These are phyloP conservation scores for Acleris holmiana DNA, from an alignment of 2,888 invertebrate species.

Conservation along the genomic window DNA sequence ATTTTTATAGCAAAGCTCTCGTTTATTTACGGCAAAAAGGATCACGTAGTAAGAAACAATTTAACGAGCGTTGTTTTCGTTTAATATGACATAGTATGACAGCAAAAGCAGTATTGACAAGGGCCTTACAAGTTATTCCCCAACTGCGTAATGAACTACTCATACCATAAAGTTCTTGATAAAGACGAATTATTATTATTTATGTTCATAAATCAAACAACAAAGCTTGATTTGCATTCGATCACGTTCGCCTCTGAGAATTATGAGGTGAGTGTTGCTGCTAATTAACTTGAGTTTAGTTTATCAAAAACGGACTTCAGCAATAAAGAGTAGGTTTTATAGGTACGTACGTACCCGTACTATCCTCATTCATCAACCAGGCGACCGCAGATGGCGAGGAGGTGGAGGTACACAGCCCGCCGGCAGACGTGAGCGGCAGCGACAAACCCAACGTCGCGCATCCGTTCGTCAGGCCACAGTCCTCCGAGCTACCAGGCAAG, in stretches of 20 bases:
- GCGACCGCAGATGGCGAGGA: conserved; percentile 78
- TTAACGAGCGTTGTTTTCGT: too few relatives aligned
- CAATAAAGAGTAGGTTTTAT: too few relatives aligned
- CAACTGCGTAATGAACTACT: too few relatives aligned
- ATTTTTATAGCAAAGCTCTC: too few relatives aligned
- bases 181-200: conserved; percentile 18
- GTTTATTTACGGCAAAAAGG: too few relatives aligned
- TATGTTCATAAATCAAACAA: conserved; percentile 33
- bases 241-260: conserved; percentile 36
- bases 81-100: too few relatives aligned
- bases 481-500: conserved; percentile 60
- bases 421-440: conserved; percentile 71
- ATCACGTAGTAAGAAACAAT: too few relatives aligned
- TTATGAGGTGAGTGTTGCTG: conserved; percentile 2
- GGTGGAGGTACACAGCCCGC: conserved; percentile 70
- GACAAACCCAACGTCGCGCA: conserved; percentile 70
- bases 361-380: conserved; percentile 84
- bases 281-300: background rate
- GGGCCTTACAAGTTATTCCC: too few relatives aligned
- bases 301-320: too few relatives aligned
- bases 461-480: conserved; percentile 75
- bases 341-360: conserved; percentile 62
- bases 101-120: too few relatives aligned
- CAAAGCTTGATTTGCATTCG: conserved; percentile 33
- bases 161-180: conserved; percentile 13